Conservation (phyloP, 2,113 vertebrate genomes). For the Panthera tigris region DNA sequence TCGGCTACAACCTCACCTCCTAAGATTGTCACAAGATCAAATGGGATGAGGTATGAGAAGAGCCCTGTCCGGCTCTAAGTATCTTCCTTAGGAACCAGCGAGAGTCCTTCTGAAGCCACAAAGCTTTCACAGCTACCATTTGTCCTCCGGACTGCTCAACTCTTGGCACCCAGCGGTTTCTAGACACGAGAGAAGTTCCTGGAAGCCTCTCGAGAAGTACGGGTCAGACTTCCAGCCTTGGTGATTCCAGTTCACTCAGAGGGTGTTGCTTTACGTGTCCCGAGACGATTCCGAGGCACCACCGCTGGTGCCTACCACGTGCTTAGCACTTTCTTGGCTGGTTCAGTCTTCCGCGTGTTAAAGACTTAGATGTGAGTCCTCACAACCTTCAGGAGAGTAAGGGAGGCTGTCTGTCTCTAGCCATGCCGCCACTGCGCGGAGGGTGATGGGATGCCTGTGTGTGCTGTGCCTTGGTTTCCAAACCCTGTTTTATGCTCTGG, state of each 20-base stretch:
- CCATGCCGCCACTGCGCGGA: not conserved
- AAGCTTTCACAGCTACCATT: too few species aligned
- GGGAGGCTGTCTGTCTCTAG: not conserved
- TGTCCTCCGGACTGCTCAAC: not conserved
- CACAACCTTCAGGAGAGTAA: not conserved
- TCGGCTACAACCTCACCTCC: not conserved
- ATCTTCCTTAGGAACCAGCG: not conserved
- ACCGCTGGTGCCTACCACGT: too few species aligned
- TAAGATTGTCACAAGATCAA: not conserved
- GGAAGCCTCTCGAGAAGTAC: not conserved
- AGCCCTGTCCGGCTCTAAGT: not conserved
- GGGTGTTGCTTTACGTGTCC: not conserved
- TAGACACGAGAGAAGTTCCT: not conserved
- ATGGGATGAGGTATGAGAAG: not conserved
- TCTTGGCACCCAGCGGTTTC: not conserved
- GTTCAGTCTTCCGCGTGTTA: not conserved
- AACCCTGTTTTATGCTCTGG: not conserved
- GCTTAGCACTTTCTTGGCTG: not conserved
- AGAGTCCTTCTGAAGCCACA: not conserved
- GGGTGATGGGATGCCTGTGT: not conserved
- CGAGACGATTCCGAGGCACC: not conserved
- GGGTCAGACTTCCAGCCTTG: not conserved
- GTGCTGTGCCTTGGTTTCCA: not conserved
- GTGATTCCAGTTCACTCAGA: not conserved
- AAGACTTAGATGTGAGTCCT: not conserved